Base-by-base conservation (phyloP, 2,888 invertebrate species). In the Drosophila borealis region DNA sequence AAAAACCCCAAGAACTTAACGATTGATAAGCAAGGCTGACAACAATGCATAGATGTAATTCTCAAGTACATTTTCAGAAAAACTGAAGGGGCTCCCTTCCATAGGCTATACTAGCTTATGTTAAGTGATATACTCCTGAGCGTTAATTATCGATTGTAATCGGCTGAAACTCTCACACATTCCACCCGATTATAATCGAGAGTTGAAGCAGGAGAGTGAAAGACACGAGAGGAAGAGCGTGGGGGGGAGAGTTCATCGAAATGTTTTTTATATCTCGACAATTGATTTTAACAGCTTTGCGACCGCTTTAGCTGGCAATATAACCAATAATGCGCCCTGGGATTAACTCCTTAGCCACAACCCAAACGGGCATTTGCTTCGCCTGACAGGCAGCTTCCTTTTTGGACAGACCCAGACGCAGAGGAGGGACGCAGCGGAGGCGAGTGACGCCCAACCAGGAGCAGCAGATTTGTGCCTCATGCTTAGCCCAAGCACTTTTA, bases 221-320 rank as follows among this genome's bases (percentile, higher is more conserved):
- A 14, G 17, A 3, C 9, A 4, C 17, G 13, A 19, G 17, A 1
- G n/a, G 21, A 0, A 8, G 2, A 6, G 25, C 25, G 25, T 25
- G 25, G 25, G 25, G 25, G 8, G 17, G 8, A 29, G 8, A 29
- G 29, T 29, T 29, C 29, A 29, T 29, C 29, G 14, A 11, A 46
- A 61, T 46, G 64, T 59, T 80, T 78, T 62, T 62, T 60, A 60
- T 60, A 68, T 59, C 65, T 51, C 63, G 66, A 56, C 64, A 79
- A 75, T 64, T 78, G 81, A 71, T 61, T 74, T 55, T 59, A 42
- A 63, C 39, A 63, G 66, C 62, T 61, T 59, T 66, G 60, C 54
- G 54, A 42, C 37, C 25, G 39, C 45, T 42, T 70, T 19, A 33
- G 34, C 57, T 37, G 37, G 34, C 49, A 55, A 63, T 55, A 59